Percentiles rank a stretch among this genome's conserved stretches.
Conservation (phyloP, 23 tunicate species). For the Corella eumyota region DNA sequence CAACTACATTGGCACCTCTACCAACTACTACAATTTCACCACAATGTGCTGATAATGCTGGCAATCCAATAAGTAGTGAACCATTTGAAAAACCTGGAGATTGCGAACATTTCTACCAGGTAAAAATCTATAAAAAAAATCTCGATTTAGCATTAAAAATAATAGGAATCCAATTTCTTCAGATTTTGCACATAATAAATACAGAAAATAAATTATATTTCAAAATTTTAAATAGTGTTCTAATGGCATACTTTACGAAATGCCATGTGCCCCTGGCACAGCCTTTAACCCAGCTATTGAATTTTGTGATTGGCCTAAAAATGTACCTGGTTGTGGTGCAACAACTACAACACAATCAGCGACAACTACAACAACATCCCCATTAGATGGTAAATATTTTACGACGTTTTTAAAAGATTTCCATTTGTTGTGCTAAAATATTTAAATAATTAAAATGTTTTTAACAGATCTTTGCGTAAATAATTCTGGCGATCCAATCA, state of each 20-base stretch:
- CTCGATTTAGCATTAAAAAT: too few relatives aligned
- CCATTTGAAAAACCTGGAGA: too few relatives aligned
- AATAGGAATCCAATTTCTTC: too few relatives aligned
- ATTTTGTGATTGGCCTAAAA: conserved; percentile 22
- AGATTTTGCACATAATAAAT: too few relatives aligned
- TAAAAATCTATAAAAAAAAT: too few relatives aligned
- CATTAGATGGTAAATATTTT: neutral
- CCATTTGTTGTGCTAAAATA: too few relatives aligned
- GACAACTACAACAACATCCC: neutral
- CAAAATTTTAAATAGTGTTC: conserved; percentile 31
- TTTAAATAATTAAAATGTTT: too few relatives aligned
- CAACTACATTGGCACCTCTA: too few relatives aligned
- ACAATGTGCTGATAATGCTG: too few relatives aligned
- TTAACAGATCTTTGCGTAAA: conserved; percentile 17
- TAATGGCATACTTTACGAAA: conserved; percentile 13
- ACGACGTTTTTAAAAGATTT: neutral
- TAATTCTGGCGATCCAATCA: conserved; percentile 2
- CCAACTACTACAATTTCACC: too few relatives aligned
- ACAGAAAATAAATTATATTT: too few relatives aligned
- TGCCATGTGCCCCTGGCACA: conserved; percentile 35
- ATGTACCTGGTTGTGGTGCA: conserved; percentile 10
- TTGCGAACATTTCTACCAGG: conserved; percentile 21
- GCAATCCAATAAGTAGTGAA: conserved; percentile 19
- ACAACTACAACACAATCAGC: neutral
- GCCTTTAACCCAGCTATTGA: conserved; percentile 29